phyloP scores from a whole-genome alignment of 1,140 invertebrate genomes.

The Aphelenchoides fujianensis region DNA sequence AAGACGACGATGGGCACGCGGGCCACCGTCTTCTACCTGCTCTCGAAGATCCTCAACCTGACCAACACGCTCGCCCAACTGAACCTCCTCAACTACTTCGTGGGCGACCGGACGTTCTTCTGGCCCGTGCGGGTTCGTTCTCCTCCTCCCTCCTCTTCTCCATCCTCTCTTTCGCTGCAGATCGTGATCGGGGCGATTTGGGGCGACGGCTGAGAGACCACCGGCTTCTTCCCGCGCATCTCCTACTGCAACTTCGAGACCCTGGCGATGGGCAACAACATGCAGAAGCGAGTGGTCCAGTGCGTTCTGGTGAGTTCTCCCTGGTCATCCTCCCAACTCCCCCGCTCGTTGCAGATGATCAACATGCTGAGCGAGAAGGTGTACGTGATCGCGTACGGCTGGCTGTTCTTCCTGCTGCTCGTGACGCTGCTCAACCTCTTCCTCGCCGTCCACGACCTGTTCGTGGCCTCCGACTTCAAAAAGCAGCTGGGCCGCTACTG shows the following conservation, averaged over 20 bases:
- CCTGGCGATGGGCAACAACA: neutral
- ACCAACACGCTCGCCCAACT: slow-evolving; percentile 17
- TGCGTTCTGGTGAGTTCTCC: too few relatives aligned
- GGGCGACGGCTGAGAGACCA: too few relatives aligned
- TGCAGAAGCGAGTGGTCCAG: slow-evolving; percentile 16
- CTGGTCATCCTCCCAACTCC: too few relatives aligned
- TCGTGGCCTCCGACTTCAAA: neutral
- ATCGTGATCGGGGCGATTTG: too few relatives aligned
- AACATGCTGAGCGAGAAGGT: slow-evolving; percentile 45
- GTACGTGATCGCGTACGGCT: slow-evolving; percentile 35
- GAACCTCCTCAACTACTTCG: slow-evolving; percentile 18
- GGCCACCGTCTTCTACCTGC: neutral
- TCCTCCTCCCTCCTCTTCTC: too few relatives aligned
- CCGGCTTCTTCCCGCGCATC: too few relatives aligned
- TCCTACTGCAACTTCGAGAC: slow-evolving; percentile 21
- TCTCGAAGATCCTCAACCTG: neutral
- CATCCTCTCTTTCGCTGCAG: slow-evolving; percentile 25
- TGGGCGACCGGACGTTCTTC: slow-evolving; percentile 6
- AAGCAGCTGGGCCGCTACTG: neutral
- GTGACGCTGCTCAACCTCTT: too few relatives aligned
- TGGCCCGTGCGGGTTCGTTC: slow-evolving; percentile 15
- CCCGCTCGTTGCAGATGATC: too few relatives aligned
- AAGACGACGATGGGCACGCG: neutral
- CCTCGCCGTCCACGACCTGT: neutral
- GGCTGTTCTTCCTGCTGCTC: too few relatives aligned